Base-by-base conservation (phyloP, 2,113 vertebrate genomes). In the Saguinus imperator region DNA sequence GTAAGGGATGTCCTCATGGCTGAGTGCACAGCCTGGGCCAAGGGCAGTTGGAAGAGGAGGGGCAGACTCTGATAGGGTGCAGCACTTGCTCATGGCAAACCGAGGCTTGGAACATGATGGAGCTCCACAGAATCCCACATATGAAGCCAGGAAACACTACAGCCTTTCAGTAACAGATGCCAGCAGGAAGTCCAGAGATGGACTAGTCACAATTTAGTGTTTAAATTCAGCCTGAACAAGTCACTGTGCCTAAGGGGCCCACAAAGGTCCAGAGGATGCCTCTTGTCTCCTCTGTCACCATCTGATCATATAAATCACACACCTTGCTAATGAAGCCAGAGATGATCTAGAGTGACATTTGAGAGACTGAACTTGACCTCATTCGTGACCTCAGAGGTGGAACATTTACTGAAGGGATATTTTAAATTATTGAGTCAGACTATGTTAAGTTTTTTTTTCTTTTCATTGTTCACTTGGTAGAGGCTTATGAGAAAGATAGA, bases 51-150 rank as follows among this genome's bases (percentile, higher is more conserved):
- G 18, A 18, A n/a, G 35, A 40, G 18, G 17, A 40, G 61, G 1
- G 8, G 0, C 50, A 84, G 45, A 35, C 11, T 82, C 37, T 2
- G 52, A 50, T 0, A 2, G 20, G 25, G 55, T 79, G 13, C 4
- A 13, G 45, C n/a, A 5, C 16, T 1, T 11, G 5, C 2, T 21
- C 20, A 40, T 5, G 29, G 29, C 0, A 27, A 73, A 32, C 1
- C 1, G 73, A 81, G 66, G 48, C 48, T 29, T 50, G 27, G 13
- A 40, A 7, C 2, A 5, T 0, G 8, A 43, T 40, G 23, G 20
- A 55, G 18, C 14, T 0, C 50, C 17, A 18, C 18, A n/a, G 66
- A 75, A 81, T 10, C 45, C 76, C 64, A 40, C 2, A 12, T 11
- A 3, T 0, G 23, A 72, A 72, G 68, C 77, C 35, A 18, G 52